Conservation (phyloP, 2,113 vertebrate species). For the Cochlearius cochlearius region DNA sequence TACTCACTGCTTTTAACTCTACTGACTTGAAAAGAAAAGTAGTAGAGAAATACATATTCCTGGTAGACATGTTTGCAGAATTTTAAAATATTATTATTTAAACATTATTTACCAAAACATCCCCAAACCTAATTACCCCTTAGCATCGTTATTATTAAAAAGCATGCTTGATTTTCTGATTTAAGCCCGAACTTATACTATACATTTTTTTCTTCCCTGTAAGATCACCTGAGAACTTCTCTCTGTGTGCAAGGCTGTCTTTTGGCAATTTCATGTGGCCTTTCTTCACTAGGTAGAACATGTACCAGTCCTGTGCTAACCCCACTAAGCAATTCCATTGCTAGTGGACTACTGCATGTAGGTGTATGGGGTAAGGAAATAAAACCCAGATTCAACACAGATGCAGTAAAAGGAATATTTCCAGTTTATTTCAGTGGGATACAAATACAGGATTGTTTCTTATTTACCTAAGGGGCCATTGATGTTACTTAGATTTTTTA, state of each 20-base stretch:
- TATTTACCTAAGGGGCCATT: not conserved
- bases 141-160: not conserved
- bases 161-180: not conserved
- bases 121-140: not conserved
- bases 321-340: not conserved
- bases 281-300: not conserved
- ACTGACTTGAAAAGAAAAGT: not conserved
- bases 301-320: not conserved
- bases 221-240: not conserved
- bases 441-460: not conserved
- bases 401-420: not conserved
- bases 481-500: not conserved
- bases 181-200: not conserved
- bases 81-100: not conserved
- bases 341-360: not conserved
- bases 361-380: not conserved
- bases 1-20: not conserved
- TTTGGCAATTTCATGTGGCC: not conserved
- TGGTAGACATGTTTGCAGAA: not conserved
- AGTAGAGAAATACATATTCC: not conserved
- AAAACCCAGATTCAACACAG: not conserved
- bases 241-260: not conserved
- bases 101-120: not conserved
- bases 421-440: not conserved
- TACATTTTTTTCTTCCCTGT: not conserved